Conservation (phyloP, 2,888 invertebrate species). For the Monoplex corrugatus region DNA sequence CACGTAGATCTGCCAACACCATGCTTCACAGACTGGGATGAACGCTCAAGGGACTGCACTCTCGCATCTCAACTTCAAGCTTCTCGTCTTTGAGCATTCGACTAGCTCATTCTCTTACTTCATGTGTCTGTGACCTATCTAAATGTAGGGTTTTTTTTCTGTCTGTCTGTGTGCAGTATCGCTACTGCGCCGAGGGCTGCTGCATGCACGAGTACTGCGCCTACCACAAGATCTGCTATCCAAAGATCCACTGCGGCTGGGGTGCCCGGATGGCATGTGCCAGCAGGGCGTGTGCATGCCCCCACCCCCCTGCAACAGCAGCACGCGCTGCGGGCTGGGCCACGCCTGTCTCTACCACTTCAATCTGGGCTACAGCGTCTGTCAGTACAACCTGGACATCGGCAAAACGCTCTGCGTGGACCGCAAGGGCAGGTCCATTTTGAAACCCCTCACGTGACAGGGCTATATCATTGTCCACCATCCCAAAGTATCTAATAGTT, state of each 20-base stretch:
- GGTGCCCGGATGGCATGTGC: constrained; percentile 76
- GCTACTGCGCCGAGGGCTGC: constrained; percentile 75
- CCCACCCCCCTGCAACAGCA: constrained; percentile 63
- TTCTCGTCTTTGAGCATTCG: too few species aligned
- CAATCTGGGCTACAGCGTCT: constrained; percentile 70
- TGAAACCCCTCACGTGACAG: constrained; percentile 36
- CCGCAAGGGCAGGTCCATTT: constrained; percentile 63
- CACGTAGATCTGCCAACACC: too few species aligned
- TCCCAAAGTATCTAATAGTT: too few species aligned
- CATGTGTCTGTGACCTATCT: too few species aligned
- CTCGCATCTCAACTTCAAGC: too few species aligned
- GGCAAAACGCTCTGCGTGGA: constrained; percentile 74
- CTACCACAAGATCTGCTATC: constrained; percentile 75
- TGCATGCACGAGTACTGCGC: constrained; percentile 78
- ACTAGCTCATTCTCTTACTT: too few species aligned
- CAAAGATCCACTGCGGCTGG: constrained; percentile 72
- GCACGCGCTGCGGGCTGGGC: constrained; percentile 65
- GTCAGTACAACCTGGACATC: constrained; percentile 77
- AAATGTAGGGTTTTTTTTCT: neutral
- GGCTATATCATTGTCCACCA: too few species aligned
- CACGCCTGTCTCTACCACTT: constrained; percentile 70
- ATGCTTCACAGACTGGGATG: too few species aligned
- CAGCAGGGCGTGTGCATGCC: constrained; percentile 74
- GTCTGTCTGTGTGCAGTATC: constrained; percentile 65
- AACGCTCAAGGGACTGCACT: too few species aligned